These are phyloP conservation scores for Halcyon senegalensis DNA, from an alignment of 2,113 vertebrate genomes.

Conservation along the genomic window DNA sequence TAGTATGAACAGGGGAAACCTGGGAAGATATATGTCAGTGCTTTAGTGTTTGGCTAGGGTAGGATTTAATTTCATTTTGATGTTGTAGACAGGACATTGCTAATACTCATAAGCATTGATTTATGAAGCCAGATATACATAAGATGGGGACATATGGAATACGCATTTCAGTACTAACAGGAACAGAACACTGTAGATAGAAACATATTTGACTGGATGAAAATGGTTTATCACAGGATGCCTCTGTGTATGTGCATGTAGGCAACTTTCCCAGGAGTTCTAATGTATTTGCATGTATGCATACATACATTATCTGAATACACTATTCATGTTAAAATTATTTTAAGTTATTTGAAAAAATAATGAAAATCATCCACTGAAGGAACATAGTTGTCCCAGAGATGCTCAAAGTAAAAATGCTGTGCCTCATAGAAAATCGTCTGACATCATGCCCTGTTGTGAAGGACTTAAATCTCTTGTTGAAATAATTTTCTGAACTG, in stretches of 20 bases:
- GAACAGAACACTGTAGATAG: not conserved
- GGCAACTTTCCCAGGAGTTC: not conserved
- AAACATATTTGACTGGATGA: not conserved
- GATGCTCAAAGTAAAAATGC: not conserved
- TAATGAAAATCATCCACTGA: not conserved
- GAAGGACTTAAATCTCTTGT: not conserved
- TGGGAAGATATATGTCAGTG: not conserved
- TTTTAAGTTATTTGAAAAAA: not conserved
- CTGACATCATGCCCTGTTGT: not conserved
- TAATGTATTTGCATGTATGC: not conserved
- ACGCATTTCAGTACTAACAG: not conserved
- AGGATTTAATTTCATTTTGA: not conserved
- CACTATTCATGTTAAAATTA: not conserved
- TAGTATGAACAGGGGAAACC: not conserved
- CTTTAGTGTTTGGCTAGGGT: not conserved
- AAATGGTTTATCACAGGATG: not conserved
- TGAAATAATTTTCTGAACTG: not conserved
- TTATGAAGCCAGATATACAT: not conserved
- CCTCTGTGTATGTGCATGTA: accelerated
- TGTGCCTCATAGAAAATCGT: not conserved
- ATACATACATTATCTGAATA: not conserved
- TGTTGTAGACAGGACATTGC: not conserved
- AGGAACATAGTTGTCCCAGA: not conserved
- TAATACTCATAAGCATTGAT: not conserved
- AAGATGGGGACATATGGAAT: not conserved